Evolutionary conservation across 2,888 invertebrate species (phyloP).

Genomic region (Magallana nippona): DNA sequence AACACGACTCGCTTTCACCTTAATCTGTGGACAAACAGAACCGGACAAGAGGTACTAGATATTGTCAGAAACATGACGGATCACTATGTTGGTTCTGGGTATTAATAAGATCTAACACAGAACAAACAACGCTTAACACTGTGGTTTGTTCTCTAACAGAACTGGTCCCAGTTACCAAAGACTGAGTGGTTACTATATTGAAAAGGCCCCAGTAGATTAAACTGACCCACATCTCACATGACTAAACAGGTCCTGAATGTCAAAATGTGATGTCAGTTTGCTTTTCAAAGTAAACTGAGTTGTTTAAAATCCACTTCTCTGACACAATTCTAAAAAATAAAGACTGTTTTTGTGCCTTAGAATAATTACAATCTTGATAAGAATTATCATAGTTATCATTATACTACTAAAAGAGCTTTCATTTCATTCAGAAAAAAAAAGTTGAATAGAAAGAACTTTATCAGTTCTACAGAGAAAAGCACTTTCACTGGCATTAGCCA

Average conservation of each 20-base stretch:
- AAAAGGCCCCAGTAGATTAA: neutral
- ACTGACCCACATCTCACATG: neutral
- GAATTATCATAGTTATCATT: neutral
- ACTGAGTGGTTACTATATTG: slow-evolving; percentile 23
- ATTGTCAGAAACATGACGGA: slow-evolving; percentile 20
- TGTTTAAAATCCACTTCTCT: neutral
- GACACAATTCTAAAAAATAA: neutral
- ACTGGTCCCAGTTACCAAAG: neutral
- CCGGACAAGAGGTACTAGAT: slow-evolving; percentile 11
- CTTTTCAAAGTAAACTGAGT: neutral
- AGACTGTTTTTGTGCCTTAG: neutral
- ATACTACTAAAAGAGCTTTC: neutral
- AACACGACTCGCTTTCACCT: neutral
- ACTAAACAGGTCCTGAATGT: neutral
- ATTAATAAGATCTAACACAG: neutral
- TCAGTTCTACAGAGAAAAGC: neutral
- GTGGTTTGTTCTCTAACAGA: slow-evolving; percentile 4
- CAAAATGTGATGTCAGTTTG: slow-evolving; percentile 2
- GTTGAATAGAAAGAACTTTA: neutral
- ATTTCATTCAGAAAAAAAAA: neutral
- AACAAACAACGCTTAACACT: slow-evolving; percentile 5
- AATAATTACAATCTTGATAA: neutral
- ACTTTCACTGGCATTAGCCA: neutral
- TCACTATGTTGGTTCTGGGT: slow-evolving; percentile 5
- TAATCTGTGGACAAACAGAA: slow-evolving; percentile 25